Conservation (phyloP, 23 tunicate genomes). For the Ascidia mentula region DNA sequence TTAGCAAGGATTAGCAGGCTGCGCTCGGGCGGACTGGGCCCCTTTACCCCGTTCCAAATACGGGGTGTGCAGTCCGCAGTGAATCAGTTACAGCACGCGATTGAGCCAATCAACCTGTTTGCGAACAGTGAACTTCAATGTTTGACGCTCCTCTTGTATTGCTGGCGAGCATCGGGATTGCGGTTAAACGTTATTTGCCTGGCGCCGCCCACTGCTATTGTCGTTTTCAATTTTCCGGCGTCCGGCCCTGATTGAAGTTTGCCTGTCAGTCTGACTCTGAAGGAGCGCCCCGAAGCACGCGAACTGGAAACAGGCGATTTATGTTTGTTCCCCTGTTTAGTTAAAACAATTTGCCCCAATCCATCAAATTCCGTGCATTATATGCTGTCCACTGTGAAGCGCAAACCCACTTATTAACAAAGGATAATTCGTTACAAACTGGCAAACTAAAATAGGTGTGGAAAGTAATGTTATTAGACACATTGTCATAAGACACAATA, state of each 20-base stretch:
- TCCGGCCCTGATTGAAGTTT: background rate
- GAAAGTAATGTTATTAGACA: no score
- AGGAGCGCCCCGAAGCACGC: conserved; percentile 9
- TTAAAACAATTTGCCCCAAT: no score
- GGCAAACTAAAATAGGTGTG: no score
- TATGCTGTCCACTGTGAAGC: no score
- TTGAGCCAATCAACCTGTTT: background rate
- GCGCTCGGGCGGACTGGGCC: background rate
- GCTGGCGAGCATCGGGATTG: background rate
- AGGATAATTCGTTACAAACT: no score
- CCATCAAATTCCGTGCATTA: no score
- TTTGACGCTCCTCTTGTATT: background rate
- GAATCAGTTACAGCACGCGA: conserved; percentile 3
- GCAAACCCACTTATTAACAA: no score
- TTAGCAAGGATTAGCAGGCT: background rate
- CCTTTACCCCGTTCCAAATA: background rate
- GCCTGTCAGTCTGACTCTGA: background rate
- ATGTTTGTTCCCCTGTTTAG: no score
- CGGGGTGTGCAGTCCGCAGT: background rate
- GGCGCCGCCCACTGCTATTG: conserved; percentile 9
- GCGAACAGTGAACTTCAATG: conserved; percentile 3
- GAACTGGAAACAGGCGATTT: background rate
- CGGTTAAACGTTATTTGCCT: background rate
- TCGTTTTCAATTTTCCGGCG: conserved; percentile 3
- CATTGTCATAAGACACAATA: no score